Conservation (phyloP, 1,140 invertebrate genomes). For the Onthophagus taurus region DNA sequence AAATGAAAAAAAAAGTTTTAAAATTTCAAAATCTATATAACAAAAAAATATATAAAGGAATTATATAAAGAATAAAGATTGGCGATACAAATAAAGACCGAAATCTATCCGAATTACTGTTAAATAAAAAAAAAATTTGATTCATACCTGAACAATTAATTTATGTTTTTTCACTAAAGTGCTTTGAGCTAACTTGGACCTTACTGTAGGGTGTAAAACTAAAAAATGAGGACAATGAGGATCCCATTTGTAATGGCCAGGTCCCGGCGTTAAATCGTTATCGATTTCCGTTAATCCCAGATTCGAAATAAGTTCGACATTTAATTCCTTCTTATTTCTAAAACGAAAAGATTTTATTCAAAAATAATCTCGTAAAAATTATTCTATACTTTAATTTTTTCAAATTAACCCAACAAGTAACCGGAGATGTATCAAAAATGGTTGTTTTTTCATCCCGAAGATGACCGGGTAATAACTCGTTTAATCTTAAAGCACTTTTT, state of each 20-base stretch:
- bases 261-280: conserved; percentile 30
- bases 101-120: background rate
- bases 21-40: background rate
- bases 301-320: background rate
- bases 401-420: conserved; percentile 68
- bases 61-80: no score
- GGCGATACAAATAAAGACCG: background rate
- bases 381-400: conserved; percentile 52
- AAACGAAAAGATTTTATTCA: background rate
- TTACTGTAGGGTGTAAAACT: conserved; percentile 49
- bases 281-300: conserved; percentile 2
- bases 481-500: conserved; percentile 54
- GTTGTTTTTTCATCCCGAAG: conserved; percentile 54
- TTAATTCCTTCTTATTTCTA: background rate
- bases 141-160: conserved; percentile 51
- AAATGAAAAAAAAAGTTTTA: conserved; percentile 12
- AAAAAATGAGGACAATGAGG: conserved; percentile 62
- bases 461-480: conserved; percentile 56
- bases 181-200: conserved; percentile 46
- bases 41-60: no score
- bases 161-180: conserved; percentile 48
- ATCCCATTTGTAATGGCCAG: conserved; percentile 53
- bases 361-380: conserved; percentile 12
- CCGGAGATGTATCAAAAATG: conserved; percentile 46
- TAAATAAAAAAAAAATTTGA: background rate